Evolutionary conservation across 1,140 invertebrate species (phyloP), one percentile per base, ranked within the genome.

Genomic region (Anastrepha ludens): DNA sequence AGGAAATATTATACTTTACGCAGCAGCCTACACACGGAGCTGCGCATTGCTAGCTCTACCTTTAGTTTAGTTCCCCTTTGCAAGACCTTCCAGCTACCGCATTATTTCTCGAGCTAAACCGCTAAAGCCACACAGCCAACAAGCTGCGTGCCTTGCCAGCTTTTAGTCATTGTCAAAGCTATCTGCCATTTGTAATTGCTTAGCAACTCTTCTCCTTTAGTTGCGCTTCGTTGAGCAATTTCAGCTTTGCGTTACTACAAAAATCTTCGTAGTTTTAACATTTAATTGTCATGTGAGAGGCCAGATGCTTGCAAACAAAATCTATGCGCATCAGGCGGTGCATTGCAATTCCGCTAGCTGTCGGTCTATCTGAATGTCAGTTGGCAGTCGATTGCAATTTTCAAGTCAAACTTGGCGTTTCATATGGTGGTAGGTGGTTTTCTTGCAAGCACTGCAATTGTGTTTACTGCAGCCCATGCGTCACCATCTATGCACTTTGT

Each of bases 151-250:
- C 60, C 15, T 62, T n/a, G 67, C 11, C 17, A 41, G 15, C 67
- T 74, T 74, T 44, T 47, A 74, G 39, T 44, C 41, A 17, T n/a
- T 74, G 67, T 74, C 67, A 74, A 74, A 74, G 67, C 67, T 44
- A 44, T 74, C 39, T 74, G 39, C 67, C 29, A 74, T 44, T 74
- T 74, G 39, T 44, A 74, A 74, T 47, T 41, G 67, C 39, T 62
- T n/a, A 62, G 41, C 67, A 44, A 41, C 39, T 15, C 2, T 74
- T 47, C 39, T 17, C 2, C 64, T 65, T n/a, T 7, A 55, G 11
- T 55, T 55, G 17, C 44, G 15, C 41, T 74, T 15, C 3, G 41
- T 0, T 39, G 17, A 4, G 13, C 15, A 41, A 44, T 44, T 29
- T 29, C 50, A 55, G 17, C 41, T 74, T 44, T 74, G 67, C 67